Base-by-base conservation (phyloP, 2,888 invertebrate genomes). In the Cerceris rybyensis region DNA sequence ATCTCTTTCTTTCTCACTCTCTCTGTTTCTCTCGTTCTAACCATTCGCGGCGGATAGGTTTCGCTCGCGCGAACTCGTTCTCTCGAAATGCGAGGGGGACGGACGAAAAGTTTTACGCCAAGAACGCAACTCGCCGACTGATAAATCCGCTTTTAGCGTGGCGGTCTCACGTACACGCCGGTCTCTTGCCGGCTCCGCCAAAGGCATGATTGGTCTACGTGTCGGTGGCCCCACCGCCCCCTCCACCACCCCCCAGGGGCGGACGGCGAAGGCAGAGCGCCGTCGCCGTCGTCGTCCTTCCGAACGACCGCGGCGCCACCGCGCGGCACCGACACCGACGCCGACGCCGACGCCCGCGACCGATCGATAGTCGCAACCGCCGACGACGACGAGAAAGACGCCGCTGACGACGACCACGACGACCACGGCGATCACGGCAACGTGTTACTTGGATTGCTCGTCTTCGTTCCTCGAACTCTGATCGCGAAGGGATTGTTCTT, bases 261-360 rank as follows among this genome's bases (percentile, higher is more conserved):
- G 83, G 83, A 78, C 73, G 64, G 77, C 64, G 65, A 63, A 67
- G 76, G 74, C 50, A 83, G 70, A 76, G 84, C 86, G 84, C 84
- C 86, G 81, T 82, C 76, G 81, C 84, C 78, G 70, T 68, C 64
- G 67, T 77, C 70, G 65, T 16, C 39, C n/a, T 13, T 28, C 13
- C 55, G 71, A 71, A 55, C 82, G 75, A 82, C 88, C 89, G 83
- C 88, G 89, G 92, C 92, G 92, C 92, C 92, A 91, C 91, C 88
- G 86, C 82, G 88, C 88, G 91, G 90, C 86, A 80, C 78, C 84
- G 91, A 90, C 86, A 80, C 78, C 84, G 80, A 84, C 86, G 89
- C 88, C 89, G 88, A 84, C 86, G 90, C 87, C 89, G 87, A 89
- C 90, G 90, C 88, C 91, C 90, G 90, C 88, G 68, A 66, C 84